These are phyloP conservation scores for Cossypha polioptera DNA, from an alignment of 2,797 vertebrate genomes.

Conservation along the genomic window DNA sequence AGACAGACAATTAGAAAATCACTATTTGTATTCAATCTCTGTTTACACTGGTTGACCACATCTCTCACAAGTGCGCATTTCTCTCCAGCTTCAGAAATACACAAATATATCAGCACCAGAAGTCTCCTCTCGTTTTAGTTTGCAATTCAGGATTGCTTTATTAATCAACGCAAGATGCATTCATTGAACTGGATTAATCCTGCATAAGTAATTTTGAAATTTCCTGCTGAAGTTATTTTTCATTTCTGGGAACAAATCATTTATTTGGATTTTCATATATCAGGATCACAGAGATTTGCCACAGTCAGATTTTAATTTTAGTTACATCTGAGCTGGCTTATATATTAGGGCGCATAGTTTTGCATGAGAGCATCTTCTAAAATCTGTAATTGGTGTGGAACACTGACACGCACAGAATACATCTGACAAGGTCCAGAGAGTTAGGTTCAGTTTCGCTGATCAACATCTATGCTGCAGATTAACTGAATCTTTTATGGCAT, in stretches of 20 bases:
- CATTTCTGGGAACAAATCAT: constrained; percentile 83
- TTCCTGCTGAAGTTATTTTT: constrained; percentile 80
- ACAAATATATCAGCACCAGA: constrained; percentile 68
- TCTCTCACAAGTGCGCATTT: constrained; percentile 50
- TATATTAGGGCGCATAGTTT: constrained; percentile 77
- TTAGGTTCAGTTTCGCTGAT: constrained; percentile 73
- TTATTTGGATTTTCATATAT: constrained; percentile 85
- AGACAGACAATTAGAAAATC: constrained; percentile 61
- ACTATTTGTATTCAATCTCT: constrained; percentile 63
- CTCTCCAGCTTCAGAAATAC: constrained; percentile 62
- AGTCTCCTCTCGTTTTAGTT: constrained; percentile 74
- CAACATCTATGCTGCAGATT: constrained; percentile 79
- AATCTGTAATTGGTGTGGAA: constrained; percentile 83
- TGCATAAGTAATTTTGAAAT: constrained; percentile 84
- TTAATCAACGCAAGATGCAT: constrained; percentile 79
- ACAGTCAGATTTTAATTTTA: constrained; percentile 84
- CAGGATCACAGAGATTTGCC: constrained; percentile 85
- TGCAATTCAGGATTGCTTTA: constrained; percentile 82
- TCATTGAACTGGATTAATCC: constrained; percentile 84
- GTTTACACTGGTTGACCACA: constrained; percentile 67
- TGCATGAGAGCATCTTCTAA: constrained; percentile 81
- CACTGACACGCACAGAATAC: constrained; percentile 78
- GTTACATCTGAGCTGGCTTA: constrained; percentile 79
- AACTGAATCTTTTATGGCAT: constrained; percentile 76
- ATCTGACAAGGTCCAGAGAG: constrained; percentile 77